Percentiles rank a stretch among this genome's conserved stretches.
phyloP scores from a whole-genome alignment of 2,113 vertebrate genomes.

The Myotis yumanensis region DNA sequence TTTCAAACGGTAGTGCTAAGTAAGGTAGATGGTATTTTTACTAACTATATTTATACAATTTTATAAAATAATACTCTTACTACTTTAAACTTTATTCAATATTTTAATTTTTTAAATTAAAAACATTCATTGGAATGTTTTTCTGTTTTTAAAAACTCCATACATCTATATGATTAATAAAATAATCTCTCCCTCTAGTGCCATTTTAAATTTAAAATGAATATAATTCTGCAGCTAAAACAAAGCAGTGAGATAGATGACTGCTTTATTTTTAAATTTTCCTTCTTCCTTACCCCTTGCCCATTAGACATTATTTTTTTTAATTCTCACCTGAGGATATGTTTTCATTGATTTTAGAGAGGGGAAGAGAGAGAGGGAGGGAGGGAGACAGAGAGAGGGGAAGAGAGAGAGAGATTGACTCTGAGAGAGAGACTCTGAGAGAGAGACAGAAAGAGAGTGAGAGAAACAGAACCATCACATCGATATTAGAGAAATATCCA shows the following conservation, averaged over 20 bases:
- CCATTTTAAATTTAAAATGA: slow-evolving; percentile 44
- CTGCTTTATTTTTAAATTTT: slow-evolving; percentile 28
- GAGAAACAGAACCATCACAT: background rate
- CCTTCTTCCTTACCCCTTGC: background rate
- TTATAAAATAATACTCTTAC: slow-evolving; percentile 21
- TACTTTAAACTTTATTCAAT: background rate
- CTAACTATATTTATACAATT: background rate
- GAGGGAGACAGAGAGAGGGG: too few relatives aligned
- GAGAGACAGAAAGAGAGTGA: too few relatives aligned
- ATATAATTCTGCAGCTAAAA: slow-evolving; percentile 30
- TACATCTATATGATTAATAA: slow-evolving; percentile 18
- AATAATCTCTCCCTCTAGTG: slow-evolving; percentile 20
- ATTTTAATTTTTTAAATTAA: slow-evolving; percentile 4
- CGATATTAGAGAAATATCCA: too few relatives aligned
- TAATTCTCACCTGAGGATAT: background rate
- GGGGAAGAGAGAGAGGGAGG: background rate
- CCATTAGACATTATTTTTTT: background rate
- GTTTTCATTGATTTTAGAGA: background rate
- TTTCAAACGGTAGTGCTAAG: background rate
- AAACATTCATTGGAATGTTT: background rate
- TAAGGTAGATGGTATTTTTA: slow-evolving; percentile 4
- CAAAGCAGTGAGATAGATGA: background rate
- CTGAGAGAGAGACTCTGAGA: too few relatives aligned
- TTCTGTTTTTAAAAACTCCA: background rate
- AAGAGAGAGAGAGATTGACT: too few relatives aligned